Evolutionary conservation across 1,140 invertebrate species (phyloP), one percentile per base, ranked within the genome.

Genomic region (Pristionchus pacificus): DNA sequence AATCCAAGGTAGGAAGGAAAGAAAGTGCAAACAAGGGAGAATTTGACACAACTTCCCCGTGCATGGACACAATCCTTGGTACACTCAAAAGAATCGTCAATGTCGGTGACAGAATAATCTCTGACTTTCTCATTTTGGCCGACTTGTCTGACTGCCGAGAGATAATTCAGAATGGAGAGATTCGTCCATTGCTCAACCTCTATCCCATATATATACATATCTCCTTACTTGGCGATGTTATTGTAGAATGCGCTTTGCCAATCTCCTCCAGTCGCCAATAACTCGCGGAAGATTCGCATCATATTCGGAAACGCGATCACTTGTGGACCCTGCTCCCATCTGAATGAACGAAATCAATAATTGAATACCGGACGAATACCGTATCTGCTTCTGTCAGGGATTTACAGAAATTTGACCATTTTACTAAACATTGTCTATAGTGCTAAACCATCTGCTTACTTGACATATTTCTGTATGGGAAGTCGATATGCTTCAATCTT

Each of bases 381-480:
- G 29, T n/a, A n/a, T 13, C 60, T 13, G 10, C 24, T 13, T 61
- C 24, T 61, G 29, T 61, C 60, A 25, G 60, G 60, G 60, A 13
- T 61, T 28, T 61, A 61, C 10, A n/a, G 24, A 24, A 25, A 6
- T 28, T 61, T 14, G 14, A 14, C n/a, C n/a, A 57, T 14, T 57
- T 57, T 57, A 57, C 55, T 14, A n/a, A 57, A 14, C 14, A 14
- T 57, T 14, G n/a, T 14, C 14, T 14, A 57, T n/a, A 57, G 14
- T 61, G 60, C 60, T 24, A 61, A 10, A 61, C 28, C 14, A 65
- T 27, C 30, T 10, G 38, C 62, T 31, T 32, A 65, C 62, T 65
- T 65, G 29, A 65, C 29, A 25, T 65, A 65, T 65, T 25, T 65
- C 29, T 65, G 14, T 6, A 65, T 65, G 10, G 62, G 62, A 19